Evolutionary conservation across 1,140 invertebrate species (phyloP), one percentile per base, ranked within the genome.

Genomic region (Drosophila nigrodunni): DNA sequence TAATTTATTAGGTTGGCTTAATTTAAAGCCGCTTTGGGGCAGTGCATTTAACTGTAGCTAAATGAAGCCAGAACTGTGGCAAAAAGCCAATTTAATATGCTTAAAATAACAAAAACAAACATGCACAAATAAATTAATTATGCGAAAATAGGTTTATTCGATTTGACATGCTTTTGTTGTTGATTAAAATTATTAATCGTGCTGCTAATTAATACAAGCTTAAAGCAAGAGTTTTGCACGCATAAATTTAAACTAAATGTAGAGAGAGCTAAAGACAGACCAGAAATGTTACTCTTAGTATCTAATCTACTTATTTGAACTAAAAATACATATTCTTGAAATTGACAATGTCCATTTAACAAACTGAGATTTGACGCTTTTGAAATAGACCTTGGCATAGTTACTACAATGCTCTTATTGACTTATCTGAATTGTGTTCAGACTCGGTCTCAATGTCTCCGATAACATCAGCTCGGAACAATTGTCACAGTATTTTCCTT

Each of bases 1-100:
- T 74, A 74, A 74, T 43, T 57, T 55, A 70, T 57, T 47, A 58
- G 50, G 72, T 62, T 69, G 52, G 44, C 65, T 74, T 47, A 74
- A 58, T 34, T 62, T 58, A 74, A 69, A 57, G 57, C 57, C 37
- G 66, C 50, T 60, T 10, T 11, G 49, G 35, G 57, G n/a, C 21
- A 25, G 39, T 37, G 72, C 65, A 62, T 55, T 74, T 62, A 62
- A 68, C 59, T 58, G 62, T 70, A 44, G 15, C 13, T 46, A 64
- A 74, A 44, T 60, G 50, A 49, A 67, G 21, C 47, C 58, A 66
- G 30, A 58, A 57, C n/a, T 21, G 9, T 34, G 9, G 15, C 21
- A 39, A 55, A 34, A 4, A 34, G n/a, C 2, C 11, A 44, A 44
- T 59, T 37, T 25, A 39, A 41, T 57, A 43, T 41, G 18, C 54